phyloP scores from a whole-genome alignment of 2,113 vertebrate species.

The Chlorodrepanis virens region DNA sequence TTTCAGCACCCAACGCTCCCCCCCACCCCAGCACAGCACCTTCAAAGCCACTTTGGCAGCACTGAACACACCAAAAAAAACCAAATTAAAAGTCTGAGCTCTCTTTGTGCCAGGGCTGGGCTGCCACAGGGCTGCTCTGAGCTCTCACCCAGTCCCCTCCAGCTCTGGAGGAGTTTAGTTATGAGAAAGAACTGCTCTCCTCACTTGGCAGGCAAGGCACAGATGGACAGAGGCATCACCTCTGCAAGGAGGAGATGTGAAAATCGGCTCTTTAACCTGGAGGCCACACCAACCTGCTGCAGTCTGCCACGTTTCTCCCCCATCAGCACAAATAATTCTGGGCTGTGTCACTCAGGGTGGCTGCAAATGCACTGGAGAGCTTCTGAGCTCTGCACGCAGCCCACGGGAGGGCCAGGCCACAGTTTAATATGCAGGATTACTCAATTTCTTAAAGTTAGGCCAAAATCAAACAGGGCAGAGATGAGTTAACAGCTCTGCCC shows the following conservation, averaged over 20 bases:
- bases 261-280: neutral
- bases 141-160: neutral
- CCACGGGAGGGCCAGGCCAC: neutral
- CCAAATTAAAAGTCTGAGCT: neutral
- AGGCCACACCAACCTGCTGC: accelerated
- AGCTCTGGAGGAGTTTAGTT: neutral
- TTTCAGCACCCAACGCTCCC: neutral
- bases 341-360: neutral
- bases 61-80: neutral
- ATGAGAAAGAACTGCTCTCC: neutral
- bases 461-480: neutral
- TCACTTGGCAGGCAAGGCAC: neutral
- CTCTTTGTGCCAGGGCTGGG: too few relatives aligned
- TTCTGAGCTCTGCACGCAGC: accelerated
- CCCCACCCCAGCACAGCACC: too few relatives aligned
- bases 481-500: neutral
- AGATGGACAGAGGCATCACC: neutral
- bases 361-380: neutral
- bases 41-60: neutral
- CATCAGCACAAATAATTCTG: neutral
- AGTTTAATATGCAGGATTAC: neutral
- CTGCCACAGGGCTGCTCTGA: neutral
- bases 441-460: neutral
- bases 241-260: neutral
- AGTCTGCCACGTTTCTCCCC: neutral